phyloP scores from a whole-genome alignment of 2,797 vertebrate genomes.

The Poecilia velifera region DNA sequence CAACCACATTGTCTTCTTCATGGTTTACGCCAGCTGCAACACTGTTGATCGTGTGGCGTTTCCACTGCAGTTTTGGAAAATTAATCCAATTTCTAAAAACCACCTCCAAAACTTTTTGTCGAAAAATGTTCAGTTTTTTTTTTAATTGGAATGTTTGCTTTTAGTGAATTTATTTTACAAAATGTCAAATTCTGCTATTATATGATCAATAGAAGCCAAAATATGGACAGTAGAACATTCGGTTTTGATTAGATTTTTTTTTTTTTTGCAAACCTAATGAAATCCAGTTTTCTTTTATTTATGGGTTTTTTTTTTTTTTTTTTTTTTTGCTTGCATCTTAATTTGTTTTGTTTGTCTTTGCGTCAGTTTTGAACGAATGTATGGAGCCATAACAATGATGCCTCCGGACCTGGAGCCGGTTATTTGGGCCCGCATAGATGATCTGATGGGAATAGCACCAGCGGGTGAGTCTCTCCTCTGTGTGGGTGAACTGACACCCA shows the following conservation, averaged over 20 bases:
- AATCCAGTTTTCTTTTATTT: too few species aligned
- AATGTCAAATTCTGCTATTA: too few species aligned
- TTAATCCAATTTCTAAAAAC: too few species aligned
- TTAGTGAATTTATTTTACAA: too few species aligned
- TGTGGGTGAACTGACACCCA: neutral
- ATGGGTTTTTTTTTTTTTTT: neutral
- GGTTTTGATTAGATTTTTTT: too few species aligned
- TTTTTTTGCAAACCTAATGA: too few species aligned
- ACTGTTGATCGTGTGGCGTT: too few species aligned
- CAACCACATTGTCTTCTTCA: too few species aligned
- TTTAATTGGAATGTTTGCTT: too few species aligned
- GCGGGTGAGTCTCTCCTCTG: conserved; percentile 51
- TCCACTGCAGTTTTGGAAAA: too few species aligned
- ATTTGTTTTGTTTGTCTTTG: neutral
- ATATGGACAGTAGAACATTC: neutral
- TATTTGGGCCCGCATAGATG: conserved; percentile 49
- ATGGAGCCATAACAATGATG: conserved; percentile 34
- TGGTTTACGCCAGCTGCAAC: too few species aligned
- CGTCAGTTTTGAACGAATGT: conserved; percentile 60
- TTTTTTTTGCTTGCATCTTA: conserved; percentile 27
- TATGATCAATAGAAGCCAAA: neutral
- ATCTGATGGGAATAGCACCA: conserved; percentile 54
- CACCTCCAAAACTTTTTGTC: too few species aligned
- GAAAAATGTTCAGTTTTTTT: neutral
- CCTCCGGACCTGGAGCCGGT: conserved; percentile 47